A percentile compares a stretch with the other conserved stretches of the same genome.
These are phyloP conservation scores for Euphysa ruthae DNA, from an alignment of 30 jellyfish, hydroid and myxozoan species.

Conservation along the genomic window DNA sequence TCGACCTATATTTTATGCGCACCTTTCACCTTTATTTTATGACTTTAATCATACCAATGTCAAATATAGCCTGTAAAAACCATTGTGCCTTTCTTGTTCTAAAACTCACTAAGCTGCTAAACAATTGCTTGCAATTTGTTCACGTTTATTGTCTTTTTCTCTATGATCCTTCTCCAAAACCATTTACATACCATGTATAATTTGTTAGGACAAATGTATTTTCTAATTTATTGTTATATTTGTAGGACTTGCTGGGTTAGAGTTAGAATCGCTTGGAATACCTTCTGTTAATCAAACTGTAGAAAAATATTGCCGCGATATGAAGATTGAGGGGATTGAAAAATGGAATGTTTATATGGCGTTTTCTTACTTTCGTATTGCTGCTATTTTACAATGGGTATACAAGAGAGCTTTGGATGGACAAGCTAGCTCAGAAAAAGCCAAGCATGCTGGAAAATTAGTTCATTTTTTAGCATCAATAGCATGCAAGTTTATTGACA, in stretches of 20 bases:
- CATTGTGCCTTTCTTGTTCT: too few relatives aligned
- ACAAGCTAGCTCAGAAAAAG: constrained; percentile 87
- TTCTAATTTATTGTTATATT: too few relatives aligned
- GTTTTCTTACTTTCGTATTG: constrained; percentile 75
- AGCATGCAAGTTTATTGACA: constrained; percentile 40
- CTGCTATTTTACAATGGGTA: constrained; percentile 86
- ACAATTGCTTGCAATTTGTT: too few relatives aligned
- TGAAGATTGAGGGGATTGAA: constrained; percentile 50
- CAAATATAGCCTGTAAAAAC: too few relatives aligned
- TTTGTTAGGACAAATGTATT: too few relatives aligned
- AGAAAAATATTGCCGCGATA: constrained; percentile 43
- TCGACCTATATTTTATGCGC: too few relatives aligned
- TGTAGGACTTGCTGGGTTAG: constrained; percentile 57
- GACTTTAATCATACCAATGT: too few relatives aligned
- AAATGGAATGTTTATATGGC: constrained; percentile 82
- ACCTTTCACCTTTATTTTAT: too few relatives aligned
- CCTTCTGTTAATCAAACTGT: constrained; percentile 65
- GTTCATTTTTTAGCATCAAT: constrained; percentile 56
- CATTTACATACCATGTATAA: too few relatives aligned
- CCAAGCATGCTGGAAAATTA: constrained; percentile 44
- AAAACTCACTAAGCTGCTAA: too few relatives aligned
- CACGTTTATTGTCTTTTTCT: too few relatives aligned
- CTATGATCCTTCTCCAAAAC: too few relatives aligned
- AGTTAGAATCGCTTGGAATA: constrained; percentile 49
- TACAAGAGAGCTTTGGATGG: constrained; percentile 68